Base-by-base conservation (phyloP, 2,888 invertebrate species). In the Dinocampus coccinellae region DNA sequence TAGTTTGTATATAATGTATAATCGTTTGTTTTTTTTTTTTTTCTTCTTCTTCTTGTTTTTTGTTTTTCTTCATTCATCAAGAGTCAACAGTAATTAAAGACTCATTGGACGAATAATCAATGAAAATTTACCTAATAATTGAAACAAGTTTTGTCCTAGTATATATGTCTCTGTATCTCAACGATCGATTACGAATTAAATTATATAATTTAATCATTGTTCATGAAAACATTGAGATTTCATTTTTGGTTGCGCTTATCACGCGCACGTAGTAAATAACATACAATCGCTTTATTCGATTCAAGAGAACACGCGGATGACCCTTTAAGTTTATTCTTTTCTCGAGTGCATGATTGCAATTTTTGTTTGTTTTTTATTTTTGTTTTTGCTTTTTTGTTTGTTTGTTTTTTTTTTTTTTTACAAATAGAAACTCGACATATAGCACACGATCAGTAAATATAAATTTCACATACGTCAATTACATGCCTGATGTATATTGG, bases 401-500 rank as follows among this genome's bases (percentile, higher is more conserved):
- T 26, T 52, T 16, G 22, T 57, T 62, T 60, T 52, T 33, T 61
- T 73, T 70, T 72, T 69, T 66, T 60, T 72, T 72, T 53, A 68
- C 72, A 66, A 73, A 76, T 65, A 72, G 75, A 73, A 78, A 77
- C 75, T 75, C 72, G 70, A 77, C 76, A 79, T 75, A 16, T 7
- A 76, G 76, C 76, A 78, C 77, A 78, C 78, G 77, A 78, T 79
- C 75, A 77, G 75, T 75, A 74, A 79, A 76, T 76, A 77, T 83
- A 78, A 76, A 63, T 63, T 39, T 65, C 24, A 22, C 52, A 52
- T 63, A 29, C 47, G 47, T 42, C 63, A 47, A 60, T 66, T 65
- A 34, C 33, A 57, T 67, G n/a, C 39, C 29, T 72, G 74, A 70
- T 52, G 62, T 67, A 69, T 71, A 42, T 71, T 62, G 52, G 61